Conservation (phyloP, 1,140 invertebrate species). For the Conus ventricosus region DNA sequence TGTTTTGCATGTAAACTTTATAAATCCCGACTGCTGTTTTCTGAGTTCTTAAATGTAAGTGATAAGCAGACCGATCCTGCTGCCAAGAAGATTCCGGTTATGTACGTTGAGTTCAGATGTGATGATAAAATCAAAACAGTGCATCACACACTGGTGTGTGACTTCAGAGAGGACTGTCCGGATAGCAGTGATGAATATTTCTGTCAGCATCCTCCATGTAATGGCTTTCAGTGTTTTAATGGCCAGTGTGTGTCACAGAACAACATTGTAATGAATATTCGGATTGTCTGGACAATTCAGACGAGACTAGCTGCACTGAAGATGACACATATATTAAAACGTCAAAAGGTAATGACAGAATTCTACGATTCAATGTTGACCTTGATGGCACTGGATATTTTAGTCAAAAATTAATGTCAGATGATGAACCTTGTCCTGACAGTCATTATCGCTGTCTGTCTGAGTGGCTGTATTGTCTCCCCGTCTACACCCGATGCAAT, state of each 20-base stretch:
- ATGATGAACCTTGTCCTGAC: background rate
- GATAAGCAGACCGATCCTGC: background rate
- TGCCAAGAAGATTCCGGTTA: background rate
- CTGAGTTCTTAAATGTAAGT: background rate
- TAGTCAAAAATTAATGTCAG: background rate
- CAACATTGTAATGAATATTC: background rate
- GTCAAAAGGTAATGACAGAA: background rate
- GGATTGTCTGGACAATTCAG: slow-evolving; percentile 12
- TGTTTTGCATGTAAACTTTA: background rate
- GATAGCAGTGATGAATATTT: slow-evolving; percentile 4
- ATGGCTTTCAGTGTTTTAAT: background rate
- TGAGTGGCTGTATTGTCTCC: background rate
- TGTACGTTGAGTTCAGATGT: background rate
- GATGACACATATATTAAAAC: background rate
- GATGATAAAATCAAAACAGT: background rate
- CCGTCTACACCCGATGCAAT: slow-evolving; percentile 20
- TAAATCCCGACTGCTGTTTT: background rate
- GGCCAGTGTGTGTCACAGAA: background rate
- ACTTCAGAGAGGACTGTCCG: background rate
- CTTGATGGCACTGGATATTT: slow-evolving; percentile 8
- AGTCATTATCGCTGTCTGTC: background rate
- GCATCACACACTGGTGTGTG: slow-evolving; percentile 7
- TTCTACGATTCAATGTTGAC: background rate
- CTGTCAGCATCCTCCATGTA: background rate
- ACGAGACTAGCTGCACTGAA: background rate